Conservation (phyloP, 2,888 invertebrate genomes). For the Caenorhabditis macrosperma region DNA sequence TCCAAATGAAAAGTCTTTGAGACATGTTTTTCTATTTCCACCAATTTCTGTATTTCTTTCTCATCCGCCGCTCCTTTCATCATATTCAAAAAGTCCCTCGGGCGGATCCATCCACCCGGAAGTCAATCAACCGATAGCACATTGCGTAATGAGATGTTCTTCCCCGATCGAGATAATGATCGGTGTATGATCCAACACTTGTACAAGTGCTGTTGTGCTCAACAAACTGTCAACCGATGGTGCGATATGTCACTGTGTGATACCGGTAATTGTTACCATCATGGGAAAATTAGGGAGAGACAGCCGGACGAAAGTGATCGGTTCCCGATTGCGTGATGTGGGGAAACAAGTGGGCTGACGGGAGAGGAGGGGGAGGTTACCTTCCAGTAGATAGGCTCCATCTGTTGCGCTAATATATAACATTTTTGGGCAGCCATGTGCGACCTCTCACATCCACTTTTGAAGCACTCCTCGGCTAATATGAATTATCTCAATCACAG, state of each 20-base stretch:
- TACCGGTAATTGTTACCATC: constrained; percentile 33
- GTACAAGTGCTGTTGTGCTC: constrained; percentile 23
- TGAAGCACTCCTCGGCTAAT: constrained; percentile 34
- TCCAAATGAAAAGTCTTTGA: constrained; percentile 31
- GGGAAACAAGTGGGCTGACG: constrained; percentile 34
- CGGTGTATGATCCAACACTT: constrained; percentile 41
- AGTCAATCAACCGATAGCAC: constrained; percentile 30
- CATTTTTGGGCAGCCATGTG: constrained; percentile 51
- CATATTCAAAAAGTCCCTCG: background rate
- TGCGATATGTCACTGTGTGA: constrained; percentile 53
- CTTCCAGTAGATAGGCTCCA: constrained; percentile 40
- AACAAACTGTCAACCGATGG: constrained; percentile 54
- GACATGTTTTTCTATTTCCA: constrained; percentile 4
- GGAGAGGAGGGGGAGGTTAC: constrained; percentile 27
- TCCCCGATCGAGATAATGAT: constrained; percentile 24
- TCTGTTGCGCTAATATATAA: constrained; percentile 50
- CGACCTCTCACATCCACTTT: constrained; percentile 42
- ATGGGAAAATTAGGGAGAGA: constrained; percentile 15
- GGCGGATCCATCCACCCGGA: background rate
- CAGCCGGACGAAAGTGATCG: constrained; percentile 53
- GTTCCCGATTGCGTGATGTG: constrained; percentile 52
- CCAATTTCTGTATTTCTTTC: background rate
- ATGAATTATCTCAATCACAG: constrained; percentile 53
- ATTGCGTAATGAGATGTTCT: constrained; percentile 31
- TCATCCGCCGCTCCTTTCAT: background rate